A percentile compares a stretch with the other conserved stretches of the same genome.
These are phyloP conservation scores for Artemisiospiza belli DNA, from an alignment of 2,113 vertebrate species.

Conservation along the genomic window DNA sequence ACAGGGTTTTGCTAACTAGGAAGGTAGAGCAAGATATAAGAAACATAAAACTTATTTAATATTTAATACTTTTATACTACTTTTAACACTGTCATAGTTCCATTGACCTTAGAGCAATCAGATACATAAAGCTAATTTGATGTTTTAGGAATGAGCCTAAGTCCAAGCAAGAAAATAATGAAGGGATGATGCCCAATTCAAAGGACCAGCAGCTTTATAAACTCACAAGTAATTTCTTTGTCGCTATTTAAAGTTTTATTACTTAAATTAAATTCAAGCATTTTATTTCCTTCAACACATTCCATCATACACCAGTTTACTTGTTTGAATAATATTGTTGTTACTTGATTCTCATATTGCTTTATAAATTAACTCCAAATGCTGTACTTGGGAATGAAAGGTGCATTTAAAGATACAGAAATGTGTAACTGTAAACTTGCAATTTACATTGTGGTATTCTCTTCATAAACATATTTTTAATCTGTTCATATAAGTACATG, in stretches of 20 bases:
- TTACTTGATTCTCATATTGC: background rate
- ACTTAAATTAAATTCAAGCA: background rate
- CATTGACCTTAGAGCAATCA: background rate
- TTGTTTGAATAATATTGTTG: slow-evolving; percentile 25
- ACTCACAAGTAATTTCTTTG: background rate
- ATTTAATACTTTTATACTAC: background rate
- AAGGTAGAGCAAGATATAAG: background rate
- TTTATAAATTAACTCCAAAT: slow-evolving; percentile 27
- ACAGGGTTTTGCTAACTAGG: background rate
- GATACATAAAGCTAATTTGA: background rate
- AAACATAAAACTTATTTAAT: background rate
- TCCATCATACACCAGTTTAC: background rate
- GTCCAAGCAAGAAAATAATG: background rate
- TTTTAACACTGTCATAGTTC: background rate
- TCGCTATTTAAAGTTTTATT: background rate
- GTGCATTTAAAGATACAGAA: slow-evolving; percentile 9
- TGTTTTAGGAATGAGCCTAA: background rate
- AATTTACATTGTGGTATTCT: background rate
- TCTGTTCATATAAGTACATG: background rate
- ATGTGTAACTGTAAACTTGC: background rate
- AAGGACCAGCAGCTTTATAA: background rate
- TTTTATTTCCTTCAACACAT: background rate
- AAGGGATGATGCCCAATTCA: background rate
- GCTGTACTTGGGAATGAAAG: background rate
- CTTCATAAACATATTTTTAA: background rate